Evolutionary conservation across 2,113 vertebrate species (phyloP), one percentile per base, ranked within the genome.

Genomic region (Apistogramma diplotaenia): DNA sequence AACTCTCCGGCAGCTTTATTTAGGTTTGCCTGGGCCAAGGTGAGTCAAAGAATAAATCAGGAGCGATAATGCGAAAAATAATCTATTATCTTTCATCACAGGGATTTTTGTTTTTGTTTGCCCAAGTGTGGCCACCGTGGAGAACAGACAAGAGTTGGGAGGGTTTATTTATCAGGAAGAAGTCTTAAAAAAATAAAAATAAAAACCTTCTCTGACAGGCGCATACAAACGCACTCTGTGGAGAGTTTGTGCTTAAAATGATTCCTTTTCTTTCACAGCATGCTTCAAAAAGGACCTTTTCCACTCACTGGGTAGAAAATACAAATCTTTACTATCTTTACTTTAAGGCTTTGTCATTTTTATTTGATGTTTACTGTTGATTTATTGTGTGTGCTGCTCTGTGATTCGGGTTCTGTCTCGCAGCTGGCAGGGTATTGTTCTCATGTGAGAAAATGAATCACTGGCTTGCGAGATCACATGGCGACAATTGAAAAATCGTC

Each of bases 221-320:
- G 33, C 49, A 65, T 21, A 58, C 57, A 76, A 79, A 77, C 21
- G 53, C 16, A 23, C 62, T 75, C 87, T 78, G 62, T 21, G 11
- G 74, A 85, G 74, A 89, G 13, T 23, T 15, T 33, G 49, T 67
- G 70, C 29, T 65, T 87, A 33, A 78, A 78, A 81, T 49, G 51
- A 82, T 79, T 85, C 3, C 25, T 71, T 80, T 71, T 85, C 61
- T 87, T 75, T 85, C 79, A 13, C 67, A 55, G 72, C 73, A n/a
- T 40, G 70, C 67, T 76, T 92, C 57, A 82, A 82, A 89, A 53
- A 78, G 74, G 35, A 85, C 56, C 77, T 59, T 70, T 84, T 82
- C 65, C 65, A 60, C 43, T 84, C 19, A 23, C 77, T 21, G 59
- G 23, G 65, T 55, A 73, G 29, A 79, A 88, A 89, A 81, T 76